phyloP scores from a whole-genome alignment of 2,113 vertebrate genomes.

The Hippocampus zosterae region DNA sequence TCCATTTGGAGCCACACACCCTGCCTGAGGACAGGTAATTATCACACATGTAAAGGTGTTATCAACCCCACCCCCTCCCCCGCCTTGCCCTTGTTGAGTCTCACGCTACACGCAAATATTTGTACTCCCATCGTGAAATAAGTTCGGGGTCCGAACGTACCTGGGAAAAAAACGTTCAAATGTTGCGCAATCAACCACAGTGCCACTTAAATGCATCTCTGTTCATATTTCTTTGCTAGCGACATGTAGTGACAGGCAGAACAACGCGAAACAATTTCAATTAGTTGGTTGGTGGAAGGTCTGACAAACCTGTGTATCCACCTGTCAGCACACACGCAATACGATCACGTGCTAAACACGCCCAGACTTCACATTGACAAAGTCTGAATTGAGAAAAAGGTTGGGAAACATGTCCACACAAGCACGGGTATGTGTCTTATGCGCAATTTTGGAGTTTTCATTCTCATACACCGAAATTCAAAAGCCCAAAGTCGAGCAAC shows the following conservation, averaged over 20 bases:
- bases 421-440: too few relatives aligned
- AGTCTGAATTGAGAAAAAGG: too few relatives aligned
- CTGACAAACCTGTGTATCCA: not conserved
- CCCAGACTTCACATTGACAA: not conserved
- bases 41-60: not conserved
- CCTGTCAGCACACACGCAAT: not conserved
- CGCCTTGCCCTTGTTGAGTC: not conserved
- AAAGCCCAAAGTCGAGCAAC: too few relatives aligned
- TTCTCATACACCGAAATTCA: too few relatives aligned
- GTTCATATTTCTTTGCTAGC: not conserved
- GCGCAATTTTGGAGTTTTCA: too few relatives aligned
- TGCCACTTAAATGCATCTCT: not conserved
- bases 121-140: not conserved
- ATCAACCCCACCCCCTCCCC: too few relatives aligned
- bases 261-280: not conserved
- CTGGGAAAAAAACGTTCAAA: not conserved
- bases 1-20: conserved; percentile 73
- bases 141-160: not conserved
- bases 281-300: not conserved
- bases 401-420: too few relatives aligned
- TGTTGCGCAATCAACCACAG: not conserved
- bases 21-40: conserved; percentile 81
- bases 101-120: not conserved
- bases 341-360: not conserved
- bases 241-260: not conserved